phyloP scores from a whole-genome alignment of 2,113 vertebrate species.

The Equus quagga region DNA sequence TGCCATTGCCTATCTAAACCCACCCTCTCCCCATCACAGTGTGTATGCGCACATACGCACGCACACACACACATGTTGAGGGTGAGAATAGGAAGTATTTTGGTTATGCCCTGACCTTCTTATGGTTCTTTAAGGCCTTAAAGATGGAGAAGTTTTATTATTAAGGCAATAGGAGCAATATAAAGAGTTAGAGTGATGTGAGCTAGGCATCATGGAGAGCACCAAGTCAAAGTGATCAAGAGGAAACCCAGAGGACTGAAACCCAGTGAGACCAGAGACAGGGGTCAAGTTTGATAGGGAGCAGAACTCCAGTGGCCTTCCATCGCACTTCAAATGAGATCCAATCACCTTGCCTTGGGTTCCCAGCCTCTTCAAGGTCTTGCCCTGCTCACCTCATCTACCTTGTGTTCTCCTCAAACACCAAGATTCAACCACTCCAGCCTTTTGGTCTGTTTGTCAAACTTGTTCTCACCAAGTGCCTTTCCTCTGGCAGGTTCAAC shows the following conservation, averaged over 20 bases:
- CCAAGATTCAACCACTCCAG: neutral
- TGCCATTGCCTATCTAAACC: neutral
- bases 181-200: neutral
- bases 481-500: too few species aligned
- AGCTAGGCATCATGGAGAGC: neutral
- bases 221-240: neutral
- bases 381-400: neutral
- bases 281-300: too few species aligned
- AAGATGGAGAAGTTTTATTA: neutral
- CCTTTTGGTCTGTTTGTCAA: neutral
- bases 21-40: neutral
- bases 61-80: rapidly evolving
- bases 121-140: neutral
- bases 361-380: rapidly evolving
- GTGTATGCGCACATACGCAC: too few species aligned
- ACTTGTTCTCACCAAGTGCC: too few species aligned
- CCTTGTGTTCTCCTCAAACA: neutral
- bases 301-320: neutral
- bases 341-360: rapidly evolving
- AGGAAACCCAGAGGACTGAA: too few species aligned
- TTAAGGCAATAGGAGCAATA: neutral
- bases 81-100: neutral
- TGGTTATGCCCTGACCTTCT: neutral
- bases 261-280: neutral
- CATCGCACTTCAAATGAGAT: rapidly evolving